Base-by-base conservation (phyloP, 2,113 vertebrate species). In the Zosterops pallidus region DNA sequence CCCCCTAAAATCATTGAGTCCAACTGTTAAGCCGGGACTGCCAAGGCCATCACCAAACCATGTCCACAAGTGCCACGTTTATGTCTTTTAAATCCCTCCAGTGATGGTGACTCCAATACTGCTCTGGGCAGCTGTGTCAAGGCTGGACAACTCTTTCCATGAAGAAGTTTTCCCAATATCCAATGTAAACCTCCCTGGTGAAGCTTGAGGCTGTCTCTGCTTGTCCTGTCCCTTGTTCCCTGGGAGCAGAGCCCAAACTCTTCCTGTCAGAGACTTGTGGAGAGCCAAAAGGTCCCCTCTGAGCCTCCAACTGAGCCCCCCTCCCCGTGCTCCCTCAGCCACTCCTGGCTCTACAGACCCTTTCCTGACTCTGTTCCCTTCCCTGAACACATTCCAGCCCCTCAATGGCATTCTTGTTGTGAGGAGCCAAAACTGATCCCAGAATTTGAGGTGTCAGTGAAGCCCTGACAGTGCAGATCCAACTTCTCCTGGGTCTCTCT, bases 191-290 rank as follows among this genome's bases (percentile, higher is more conserved):
- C 4, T 42, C 8, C 8, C 29, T 42, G 55, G 31, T 25, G 6
- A 6, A 56, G 28, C 14, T 15, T 33, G 31, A 63, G 12, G 41
- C 21, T 0, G 0, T 77, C 16, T 70, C 31, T 6, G 42, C 31
- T 49, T 13, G 9, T 77, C 31, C 63, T 1, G 0, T 33, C 6
- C 28, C 22, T 69, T 28, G 24, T 33, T 70, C 10, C 22, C 6
- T 6, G 5, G 49, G 5, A 49, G 49, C 19, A 77, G 56, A 83
- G 4, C 12, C 17, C 0, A 0, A 55, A 0, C 4, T 2, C 2
- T 8, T 77, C 18, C 14, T 37, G 14, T 42, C 11, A 42, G 25
- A 20, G 79, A 31, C 0, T 35, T 41, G 8, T 13, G 8, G 5
- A 49, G 47, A 55, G 9, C 1, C 9, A 31, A 11, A 55, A 55